Evolutionary conservation across 2,797 vertebrate species (phyloP), one percentile per base, ranked within the genome.

Genomic region (Lutjanus campechanus): DNA sequence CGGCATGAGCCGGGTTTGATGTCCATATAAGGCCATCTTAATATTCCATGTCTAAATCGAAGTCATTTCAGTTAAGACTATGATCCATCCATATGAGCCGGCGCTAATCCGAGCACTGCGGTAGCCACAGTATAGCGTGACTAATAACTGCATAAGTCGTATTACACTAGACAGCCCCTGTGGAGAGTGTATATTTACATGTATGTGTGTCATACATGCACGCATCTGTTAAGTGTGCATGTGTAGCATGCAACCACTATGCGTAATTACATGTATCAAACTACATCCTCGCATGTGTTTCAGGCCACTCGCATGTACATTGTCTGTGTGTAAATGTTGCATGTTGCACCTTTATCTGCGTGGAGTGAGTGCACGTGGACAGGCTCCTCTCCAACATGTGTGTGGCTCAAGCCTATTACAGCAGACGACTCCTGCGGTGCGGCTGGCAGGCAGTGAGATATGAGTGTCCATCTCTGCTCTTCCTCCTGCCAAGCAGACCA

Each of bases 11-110:
- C 12, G 46, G 29, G 61, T 73, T 85, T 50, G 46, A 85, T 75
- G 74, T 71, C 86, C 90, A 81, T 86, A 89, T 91, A 88, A 83
- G 87, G 87, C 13, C 68, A 22, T 89, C 82, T 89, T 86, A 89
- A 85, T 64, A 77, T 88, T 47, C 69, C 69, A 70, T 71, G 74
- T 85, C 87, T 86, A 90, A 88, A 89, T 88, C 71, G 62, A 84
- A 92, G 84, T 91, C 73, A 78, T 86, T 86, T 91, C 80, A 80
- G 70, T 88, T 91, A 91, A 92, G 83, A 88, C 88, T 73, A 76
- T 92, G 90, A 93, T 89, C 89, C 79, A 69, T 79, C 84, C 83
- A 85, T 88, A 90, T 80, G 87, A 89, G 86, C 84, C 66, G 47
- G 69, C 59, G 11, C 73, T 93, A 91, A 93, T 93, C 93, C 77